Evolutionary conservation across 2,888 invertebrate genomes (phyloP), one percentile per base, ranked within the genome.

Genomic region (Aricia artaxerxes): DNA sequence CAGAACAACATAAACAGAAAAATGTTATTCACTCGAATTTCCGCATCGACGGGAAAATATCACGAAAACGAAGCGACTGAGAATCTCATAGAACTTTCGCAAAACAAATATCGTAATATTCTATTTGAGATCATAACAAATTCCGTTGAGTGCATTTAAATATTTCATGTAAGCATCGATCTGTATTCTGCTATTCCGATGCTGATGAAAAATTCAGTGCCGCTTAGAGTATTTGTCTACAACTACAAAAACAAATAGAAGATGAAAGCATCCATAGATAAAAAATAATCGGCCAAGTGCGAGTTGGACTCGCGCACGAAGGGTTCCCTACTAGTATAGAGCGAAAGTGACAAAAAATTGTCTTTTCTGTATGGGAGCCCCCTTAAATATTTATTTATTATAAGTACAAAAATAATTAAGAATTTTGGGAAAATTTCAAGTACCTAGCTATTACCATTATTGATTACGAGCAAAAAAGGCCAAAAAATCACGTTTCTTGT

Each of bases 61-160:
- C 24, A 44, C 40, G 73, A 24, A 73, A 44, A n/a, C 44, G 73
- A 73, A 2, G 1, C 40, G 40, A 73, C 38, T 40, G 73, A 73
- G 2, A 73, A 73, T 73, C 44, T 44, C 73, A 24, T 73, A 9
- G 24, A 73, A 44, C 44, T 73, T 44, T 73, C 38, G 24, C 40
- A 9, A 44, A 73, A 69, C 69, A 69, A 69, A 69, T 69, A 69
- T 35, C 64, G 69, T 69, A 69, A 69, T 69, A 69, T 69, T 69
- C 69, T 69, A 69, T 69, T 69, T 35, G 69, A 35, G 69, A 69
- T 38, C 35, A 69, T 69, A 69, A 69, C 69, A 16, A 69, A 69
- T 69, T 35, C 64, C 35, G 69, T 16, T 35, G 35, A 69, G 69
- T 69, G 69, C 69, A 69, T 69, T 69, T 38, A 69, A 69, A 69